phyloP scores from a whole-genome alignment of 2,797 vertebrate species.

The Brachyalestes nurse region DNA sequence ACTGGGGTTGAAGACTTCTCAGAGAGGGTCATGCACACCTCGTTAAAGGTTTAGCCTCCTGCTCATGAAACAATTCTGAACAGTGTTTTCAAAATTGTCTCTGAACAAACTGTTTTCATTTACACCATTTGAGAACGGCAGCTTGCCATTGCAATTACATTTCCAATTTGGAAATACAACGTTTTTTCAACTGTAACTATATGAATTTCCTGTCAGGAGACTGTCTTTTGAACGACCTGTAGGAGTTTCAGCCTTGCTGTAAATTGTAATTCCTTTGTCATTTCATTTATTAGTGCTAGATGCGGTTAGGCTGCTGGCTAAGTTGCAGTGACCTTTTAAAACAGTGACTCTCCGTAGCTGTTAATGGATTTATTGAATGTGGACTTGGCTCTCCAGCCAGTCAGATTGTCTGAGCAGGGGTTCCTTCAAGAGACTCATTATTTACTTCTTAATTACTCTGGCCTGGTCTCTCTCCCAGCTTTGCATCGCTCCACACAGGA shows the following conservation, averaged over 20 bases:
- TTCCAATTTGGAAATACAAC: no score
- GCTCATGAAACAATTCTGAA: no score
- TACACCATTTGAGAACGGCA: no score
- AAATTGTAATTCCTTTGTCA: background rate
- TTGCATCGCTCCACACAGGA: conserved; percentile 46
- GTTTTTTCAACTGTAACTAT: no score
- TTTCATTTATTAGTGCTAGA: background rate
- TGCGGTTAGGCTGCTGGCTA: background rate
- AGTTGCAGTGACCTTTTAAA: conserved; percentile 48
- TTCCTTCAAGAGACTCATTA: conserved; percentile 59
- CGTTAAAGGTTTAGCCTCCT: no score
- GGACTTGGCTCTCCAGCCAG: conserved; percentile 38
- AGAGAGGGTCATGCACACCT: no score
- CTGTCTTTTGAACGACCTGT: no score
- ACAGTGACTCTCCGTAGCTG: conserved; percentile 38
- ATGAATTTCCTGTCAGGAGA: no score
- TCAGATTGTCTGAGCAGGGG: conserved; percentile 49
- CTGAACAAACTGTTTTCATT: no score
- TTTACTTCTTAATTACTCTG: conserved; percentile 64
- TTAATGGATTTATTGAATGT: conserved; percentile 60
- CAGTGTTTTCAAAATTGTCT: no score
- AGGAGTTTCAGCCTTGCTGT: background rate
- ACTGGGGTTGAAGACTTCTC: no score
- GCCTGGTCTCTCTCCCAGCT: conserved; percentile 32
- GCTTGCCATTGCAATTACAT: no score